A percentile compares a stretch with the other conserved stretches of the same genome.
Conservation (phyloP, 1,140 invertebrate species). For the Caenorhabditis tropicalis region DNA sequence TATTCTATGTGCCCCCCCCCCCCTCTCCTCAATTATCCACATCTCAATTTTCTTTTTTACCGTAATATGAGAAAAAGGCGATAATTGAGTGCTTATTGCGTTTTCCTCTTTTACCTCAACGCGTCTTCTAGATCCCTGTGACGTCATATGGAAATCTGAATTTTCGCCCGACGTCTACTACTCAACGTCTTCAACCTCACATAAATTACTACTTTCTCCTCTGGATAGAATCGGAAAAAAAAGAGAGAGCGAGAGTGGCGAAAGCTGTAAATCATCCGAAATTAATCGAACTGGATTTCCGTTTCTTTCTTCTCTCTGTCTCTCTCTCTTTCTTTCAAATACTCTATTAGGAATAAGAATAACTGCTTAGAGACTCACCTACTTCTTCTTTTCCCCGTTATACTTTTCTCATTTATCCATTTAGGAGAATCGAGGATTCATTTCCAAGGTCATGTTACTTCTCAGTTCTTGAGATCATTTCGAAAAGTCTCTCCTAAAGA, state of each 20-base stretch:
- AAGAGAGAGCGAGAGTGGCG: slow-evolving; percentile 16
- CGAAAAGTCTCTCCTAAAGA: no score
- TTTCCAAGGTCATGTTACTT: no score
- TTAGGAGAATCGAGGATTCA: neutral
- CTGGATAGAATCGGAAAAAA: neutral
- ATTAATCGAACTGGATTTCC: slow-evolving; percentile 40
- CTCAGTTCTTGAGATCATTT: no score
- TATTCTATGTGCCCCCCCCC: no score
- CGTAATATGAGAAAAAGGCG: neutral
- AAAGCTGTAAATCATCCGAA: slow-evolving; percentile 39
- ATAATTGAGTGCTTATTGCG: neutral
- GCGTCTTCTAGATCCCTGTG: neutral
- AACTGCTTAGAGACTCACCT: neutral
- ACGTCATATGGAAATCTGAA: no score
- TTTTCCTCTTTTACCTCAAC: neutral
- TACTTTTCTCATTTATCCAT: no score
- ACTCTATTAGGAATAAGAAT: neutral
- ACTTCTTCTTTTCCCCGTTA: neutral
- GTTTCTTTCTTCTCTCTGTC: neutral
- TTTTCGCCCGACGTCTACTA: no score
- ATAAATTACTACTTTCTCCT: slow-evolving; percentile 26
- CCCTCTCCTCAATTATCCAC: no score
- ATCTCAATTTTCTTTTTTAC: neutral
- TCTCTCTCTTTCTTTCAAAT: neutral
- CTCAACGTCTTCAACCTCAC: neutral